Base-by-base conservation (phyloP, 2,113 vertebrate genomes). In the Rattus rattus region DNA sequence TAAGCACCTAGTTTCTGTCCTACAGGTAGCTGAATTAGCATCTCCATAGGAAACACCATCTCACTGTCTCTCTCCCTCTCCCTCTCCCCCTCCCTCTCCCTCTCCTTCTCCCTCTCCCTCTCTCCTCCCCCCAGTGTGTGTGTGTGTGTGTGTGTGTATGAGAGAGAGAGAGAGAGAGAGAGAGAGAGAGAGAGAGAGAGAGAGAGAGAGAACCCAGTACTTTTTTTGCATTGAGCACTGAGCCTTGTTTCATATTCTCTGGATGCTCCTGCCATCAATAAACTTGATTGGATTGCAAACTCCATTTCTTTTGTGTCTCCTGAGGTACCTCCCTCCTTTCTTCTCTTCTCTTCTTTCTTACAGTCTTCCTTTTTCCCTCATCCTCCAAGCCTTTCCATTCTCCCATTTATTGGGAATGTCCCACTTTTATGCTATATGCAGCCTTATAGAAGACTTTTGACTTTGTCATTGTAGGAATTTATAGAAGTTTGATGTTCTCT, bases 11-110 rank as follows among this genome's bases (percentile, higher is more conserved):
- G 26, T 59, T 54, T 93, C n/a, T n/a, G 20, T 69, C 70, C 47
- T 70, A 24, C 39, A 13, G 36, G 61, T 6, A 85, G 92, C 85
- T 95, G 94, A 96, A 61, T 94, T 81, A 86, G 75, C 92, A 73
- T 19, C 70, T 92, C 61, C 79, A 22, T 36, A 52, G 49, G 28
- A 6, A 0, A 1, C 26, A 56, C 59, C 20, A 22, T 61, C 59
- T 59, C 56, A 17, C 56, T 59, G 2, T 59, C 56, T 59, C 56
- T 59, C 56, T 59, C 56, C 19, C 56, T 59, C 56, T 59, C 56
- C 19, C 56, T 59, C 56, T 17, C 56, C 19, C 56, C 17, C 4
- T 17, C 17, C 4, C 43, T 59, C 16, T 59, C 56, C 17, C 56
- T 59, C 56, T 59, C 56, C 19, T 14, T 59, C 56, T 59, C 56